Conservation (phyloP, 1,140 invertebrate species). For the Drosophila kohkoa region DNA sequence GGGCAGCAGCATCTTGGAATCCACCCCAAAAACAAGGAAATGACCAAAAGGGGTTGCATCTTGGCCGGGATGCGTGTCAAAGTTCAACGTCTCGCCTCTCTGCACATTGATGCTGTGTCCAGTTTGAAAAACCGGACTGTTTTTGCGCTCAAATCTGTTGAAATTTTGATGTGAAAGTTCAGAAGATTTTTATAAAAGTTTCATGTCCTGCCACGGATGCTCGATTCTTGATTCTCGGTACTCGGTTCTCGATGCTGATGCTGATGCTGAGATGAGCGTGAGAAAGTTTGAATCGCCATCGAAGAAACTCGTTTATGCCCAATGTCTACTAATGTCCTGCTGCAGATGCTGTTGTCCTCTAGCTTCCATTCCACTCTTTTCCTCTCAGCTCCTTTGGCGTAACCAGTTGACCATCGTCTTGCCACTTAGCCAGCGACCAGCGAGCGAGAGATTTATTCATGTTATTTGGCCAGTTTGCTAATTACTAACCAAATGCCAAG, state of each 20-base stretch:
- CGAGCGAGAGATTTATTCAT: constrained; percentile 67
- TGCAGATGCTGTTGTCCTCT: constrained; percentile 16
- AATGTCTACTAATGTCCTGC: constrained; percentile 57
- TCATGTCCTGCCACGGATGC: constrained; percentile 67
- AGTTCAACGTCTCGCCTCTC: constrained; percentile 69
- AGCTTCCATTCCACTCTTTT: background rate
- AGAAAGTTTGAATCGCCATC: constrained; percentile 56
- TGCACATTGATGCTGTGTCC: constrained; percentile 66
- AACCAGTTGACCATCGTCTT: constrained; percentile 45
- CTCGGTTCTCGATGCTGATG: constrained; percentile 41
- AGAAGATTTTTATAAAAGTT: constrained; percentile 80
- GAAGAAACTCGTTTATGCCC: constrained; percentile 62
- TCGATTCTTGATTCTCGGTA: background rate
- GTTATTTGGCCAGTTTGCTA: constrained; percentile 73
- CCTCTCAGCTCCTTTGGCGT: background rate
- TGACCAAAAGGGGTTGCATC: constrained; percentile 69
- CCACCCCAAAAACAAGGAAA: constrained; percentile 50
- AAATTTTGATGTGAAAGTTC: constrained; percentile 85
- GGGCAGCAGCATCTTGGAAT: constrained; percentile 38
- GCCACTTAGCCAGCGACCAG: constrained; percentile 54
- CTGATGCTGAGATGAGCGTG: constrained; percentile 59
- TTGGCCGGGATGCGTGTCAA: constrained; percentile 81
- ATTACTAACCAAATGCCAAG: constrained; percentile 72
- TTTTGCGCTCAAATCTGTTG: constrained; percentile 62
- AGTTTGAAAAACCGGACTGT: constrained; percentile 79